Base-by-base conservation (phyloP, 2,797 vertebrate species). In the Gambelia wislizenii region DNA sequence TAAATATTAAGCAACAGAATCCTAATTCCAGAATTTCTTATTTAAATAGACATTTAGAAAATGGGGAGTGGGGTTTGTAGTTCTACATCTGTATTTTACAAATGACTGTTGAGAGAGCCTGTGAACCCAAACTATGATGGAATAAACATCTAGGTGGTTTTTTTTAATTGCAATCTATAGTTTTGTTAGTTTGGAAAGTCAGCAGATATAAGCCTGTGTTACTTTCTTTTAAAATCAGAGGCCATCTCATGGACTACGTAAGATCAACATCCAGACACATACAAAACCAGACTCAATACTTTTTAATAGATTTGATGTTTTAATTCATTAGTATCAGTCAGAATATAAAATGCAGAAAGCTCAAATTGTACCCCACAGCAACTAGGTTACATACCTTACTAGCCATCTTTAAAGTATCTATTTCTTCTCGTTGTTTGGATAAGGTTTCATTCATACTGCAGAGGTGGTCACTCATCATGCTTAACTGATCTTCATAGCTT, bases 401-500 rank as follows among this genome's bases (percentile, higher is more conserved):
- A 91, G 97, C 93, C 96, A 99, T 97, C 96, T 99, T 99, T 1
- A 99, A 97, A 0, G 98, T 98, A 96, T 99, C 99, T 2, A 99
- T 99, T 96, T 99, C 98, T 90, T 99, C 99, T 72, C 98, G 98
- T 96, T 99, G 99, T 91, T 99, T 99, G 85, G 98, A 99, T 93
- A 99, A 95, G 0, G 98, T 99, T 97, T 99, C 99, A 0, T 99
- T 99, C 98, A 99, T 99, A 82, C 98, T 99, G 92, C 99, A 99
- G 91, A 99, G 97, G 92, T 99, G 99, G 95, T 99, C 99, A 33
- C 99, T 99, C 99, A 99, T 99, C 99, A 99, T 99, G 92, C 99
- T 99, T 80, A 99, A 95, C 96, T 99, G 99, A 92, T 99, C 99
- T 95, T 99, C 99, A 0, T 99, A 99, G 97, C 99, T 99, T 94